Evolutionary conservation across 2,797 vertebrate genomes (phyloP).

Genomic region (Pantherophis vulpinus): DNA sequence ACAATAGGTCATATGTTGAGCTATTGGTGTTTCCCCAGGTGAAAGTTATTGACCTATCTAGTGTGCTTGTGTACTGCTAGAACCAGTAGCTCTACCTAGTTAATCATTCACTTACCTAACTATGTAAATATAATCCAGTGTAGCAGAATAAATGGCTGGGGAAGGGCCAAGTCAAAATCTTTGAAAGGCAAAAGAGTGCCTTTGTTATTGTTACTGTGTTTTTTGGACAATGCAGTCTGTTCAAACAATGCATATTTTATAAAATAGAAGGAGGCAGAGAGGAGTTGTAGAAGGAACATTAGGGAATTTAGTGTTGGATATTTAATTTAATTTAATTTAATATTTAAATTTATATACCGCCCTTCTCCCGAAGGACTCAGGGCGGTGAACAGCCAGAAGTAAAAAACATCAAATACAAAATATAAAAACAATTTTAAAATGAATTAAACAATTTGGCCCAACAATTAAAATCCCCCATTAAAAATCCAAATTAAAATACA

Average conservation of each 20-base stretch:
- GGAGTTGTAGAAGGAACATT: not conserved
- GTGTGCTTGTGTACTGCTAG: not conserved
- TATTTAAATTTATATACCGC: too few relatives aligned
- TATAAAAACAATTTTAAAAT: too few relatives aligned
- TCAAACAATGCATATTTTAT: not conserved
- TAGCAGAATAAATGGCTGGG: not conserved
- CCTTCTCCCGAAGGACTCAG: too few relatives aligned
- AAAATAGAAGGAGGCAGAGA: not conserved
- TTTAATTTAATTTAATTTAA: too few relatives aligned
- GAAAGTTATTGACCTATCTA: not conserved
- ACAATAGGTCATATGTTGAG: not conserved
- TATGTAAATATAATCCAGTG: not conserved
- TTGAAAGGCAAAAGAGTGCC: not conserved
- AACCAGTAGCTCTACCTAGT: not conserved
- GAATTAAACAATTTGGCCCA: too few relatives aligned
- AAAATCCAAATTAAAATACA: too few relatives aligned
- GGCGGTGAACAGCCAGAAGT: too few relatives aligned
- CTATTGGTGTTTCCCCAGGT: not conserved
- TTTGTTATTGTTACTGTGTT: not conserved
- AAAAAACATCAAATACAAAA: too few relatives aligned
- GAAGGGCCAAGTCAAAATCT: not conserved
- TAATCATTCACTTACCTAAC: not conserved
- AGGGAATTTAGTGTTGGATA: not conserved
- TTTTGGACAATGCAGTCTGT: not conserved
- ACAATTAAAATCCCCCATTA: too few relatives aligned